phyloP scores from a whole-genome alignment of 1,140 invertebrate species.

The Scaptodrosophila lebanonensis region DNA sequence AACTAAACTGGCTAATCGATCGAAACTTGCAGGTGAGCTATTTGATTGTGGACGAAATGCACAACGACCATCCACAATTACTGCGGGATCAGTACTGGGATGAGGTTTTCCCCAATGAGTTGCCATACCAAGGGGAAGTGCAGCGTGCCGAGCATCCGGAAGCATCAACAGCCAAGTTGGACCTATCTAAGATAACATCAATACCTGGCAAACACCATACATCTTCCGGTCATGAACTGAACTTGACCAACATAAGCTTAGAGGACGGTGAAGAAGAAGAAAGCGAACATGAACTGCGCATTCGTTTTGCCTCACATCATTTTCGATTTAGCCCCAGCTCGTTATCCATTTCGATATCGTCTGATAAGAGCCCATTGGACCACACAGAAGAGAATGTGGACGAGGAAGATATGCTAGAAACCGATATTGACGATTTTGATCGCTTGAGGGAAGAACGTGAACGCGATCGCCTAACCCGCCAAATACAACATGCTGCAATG shows the following conservation, averaged over 20 bases:
- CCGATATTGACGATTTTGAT: slow-evolving; percentile 52
- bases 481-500: slow-evolving; percentile 45
- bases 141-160: slow-evolving; percentile 52
- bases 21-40: slow-evolving; percentile 91
- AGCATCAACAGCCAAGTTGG: slow-evolving; percentile 48
- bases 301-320: slow-evolving; percentile 34
- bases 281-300: slow-evolving; percentile 23
- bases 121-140: slow-evolving; percentile 79
- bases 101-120: slow-evolving; percentile 87
- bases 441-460: slow-evolving; percentile 38
- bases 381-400: neutral
- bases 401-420: neutral
- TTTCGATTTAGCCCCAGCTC: slow-evolving; percentile 32
- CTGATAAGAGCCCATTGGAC: neutral
- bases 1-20: slow-evolving; percentile 91
- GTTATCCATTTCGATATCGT: slow-evolving; percentile 10
- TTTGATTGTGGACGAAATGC: slow-evolving; percentile 95
- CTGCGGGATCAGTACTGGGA: slow-evolving; percentile 94
- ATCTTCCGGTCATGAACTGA: slow-evolving; percentile 9
- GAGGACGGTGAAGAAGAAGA: slow-evolving; percentile 9
- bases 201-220: neutral
- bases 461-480: slow-evolving; percentile 35
- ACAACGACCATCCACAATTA: slow-evolving; percentile 91
- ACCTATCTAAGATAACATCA: slow-evolving; percentile 24
- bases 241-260: slow-evolving; percentile 31